phyloP scores from a whole-genome alignment of 2,888 invertebrate species.

The Pristionchus japonicus region DNA sequence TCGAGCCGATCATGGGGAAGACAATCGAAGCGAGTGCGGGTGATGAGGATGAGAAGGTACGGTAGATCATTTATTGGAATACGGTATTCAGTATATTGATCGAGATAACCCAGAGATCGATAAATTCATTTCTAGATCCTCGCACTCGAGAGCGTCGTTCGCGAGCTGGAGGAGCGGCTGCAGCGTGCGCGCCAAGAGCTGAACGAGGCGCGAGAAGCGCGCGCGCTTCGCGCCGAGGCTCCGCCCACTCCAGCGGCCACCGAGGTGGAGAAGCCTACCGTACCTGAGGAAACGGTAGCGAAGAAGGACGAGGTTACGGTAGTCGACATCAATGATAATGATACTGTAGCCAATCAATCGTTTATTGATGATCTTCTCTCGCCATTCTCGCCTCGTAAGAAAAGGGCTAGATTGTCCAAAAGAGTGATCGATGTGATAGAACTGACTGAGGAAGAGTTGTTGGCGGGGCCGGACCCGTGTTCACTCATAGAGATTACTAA shows the following conservation, averaged over 20 bases:
- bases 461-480: background rate
- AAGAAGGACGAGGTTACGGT: background rate
- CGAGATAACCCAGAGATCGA: background rate
- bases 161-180: background rate
- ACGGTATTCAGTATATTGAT: too few species aligned
- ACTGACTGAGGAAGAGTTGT: background rate
- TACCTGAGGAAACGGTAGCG: background rate
- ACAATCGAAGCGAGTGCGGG: too few species aligned
- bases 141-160: background rate
- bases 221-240: background rate
- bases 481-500: background rate
- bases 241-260: background rate
- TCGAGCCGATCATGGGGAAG: too few species aligned
- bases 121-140: background rate
- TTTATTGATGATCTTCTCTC: too few species aligned
- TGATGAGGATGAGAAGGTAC: constrained; percentile 20
- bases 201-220: background rate
- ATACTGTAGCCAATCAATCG: background rate
- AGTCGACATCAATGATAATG: background rate
- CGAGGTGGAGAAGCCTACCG: background rate
- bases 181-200: background rate
- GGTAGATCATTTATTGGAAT: background rate
- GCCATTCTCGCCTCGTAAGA: too few species aligned
- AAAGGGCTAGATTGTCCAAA: too few species aligned
- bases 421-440: background rate